These are phyloP conservation scores for Pangasius macronema DNA, from an alignment of 2,797 vertebrate species.

Conservation along the genomic window DNA sequence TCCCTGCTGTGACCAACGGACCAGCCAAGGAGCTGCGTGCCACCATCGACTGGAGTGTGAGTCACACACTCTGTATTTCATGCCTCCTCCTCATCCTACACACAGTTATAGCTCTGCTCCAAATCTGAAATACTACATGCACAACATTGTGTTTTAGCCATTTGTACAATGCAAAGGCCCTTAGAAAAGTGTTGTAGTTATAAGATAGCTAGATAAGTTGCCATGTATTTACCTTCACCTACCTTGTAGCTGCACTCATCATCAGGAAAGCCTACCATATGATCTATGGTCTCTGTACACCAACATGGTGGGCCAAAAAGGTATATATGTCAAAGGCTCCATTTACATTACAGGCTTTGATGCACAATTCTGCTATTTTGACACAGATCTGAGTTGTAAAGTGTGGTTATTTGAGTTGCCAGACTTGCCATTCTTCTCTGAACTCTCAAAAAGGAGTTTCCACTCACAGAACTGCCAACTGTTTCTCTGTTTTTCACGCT, in stretches of 20 bases:
- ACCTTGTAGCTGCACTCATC: neutral
- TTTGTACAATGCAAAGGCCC: neutral
- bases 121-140: neutral
- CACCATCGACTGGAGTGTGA: slow-evolving; percentile 93
- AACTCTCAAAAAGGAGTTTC: neutral
- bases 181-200: neutral
- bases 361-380: neutral
- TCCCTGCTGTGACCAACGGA: slow-evolving; percentile 87
- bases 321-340: neutral
- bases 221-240: neutral
- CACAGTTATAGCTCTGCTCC: slow-evolving; percentile 4
- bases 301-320: neutral
- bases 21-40: slow-evolving; percentile 90
- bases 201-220: neutral
- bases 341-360: neutral
- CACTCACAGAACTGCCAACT: neutral
- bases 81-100: slow-evolving; percentile 22
- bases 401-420: neutral
- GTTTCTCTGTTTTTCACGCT: neutral
- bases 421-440: neutral
- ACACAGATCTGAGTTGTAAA: neutral
- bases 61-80: slow-evolving; percentile 53
- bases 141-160: neutral
- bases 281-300: neutral
- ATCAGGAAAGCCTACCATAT: neutral